Base-by-base conservation (phyloP, 2,113 vertebrate species). In the Gallinago paraguaiae region DNA sequence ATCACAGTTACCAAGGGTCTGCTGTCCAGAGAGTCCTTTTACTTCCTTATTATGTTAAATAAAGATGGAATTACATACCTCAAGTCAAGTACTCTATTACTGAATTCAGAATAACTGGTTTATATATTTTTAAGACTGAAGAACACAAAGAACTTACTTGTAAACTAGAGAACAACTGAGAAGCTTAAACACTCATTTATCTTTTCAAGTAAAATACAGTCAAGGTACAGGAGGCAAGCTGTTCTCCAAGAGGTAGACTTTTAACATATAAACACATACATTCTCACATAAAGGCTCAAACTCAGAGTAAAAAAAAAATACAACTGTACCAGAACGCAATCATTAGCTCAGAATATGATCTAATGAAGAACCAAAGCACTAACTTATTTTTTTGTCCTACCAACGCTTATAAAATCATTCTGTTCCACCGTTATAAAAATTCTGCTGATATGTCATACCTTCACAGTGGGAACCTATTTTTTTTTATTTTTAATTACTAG, bases 401-500 rank as follows among this genome's bases (percentile, higher is more conserved):
- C 65, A 69, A 76, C 79, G 30, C 78, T 79, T 84, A 64, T 33
- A 23, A 95, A 89, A 82, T 46, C 7, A 51, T 78, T 88, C 65
- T 27, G 8, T 61, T 87, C n/a, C 64, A 80, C 59, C 27, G 61
- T 81, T 86, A 68, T 28, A 89, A 89, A 93, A 84, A 82, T 25
- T 68, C 61, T 92, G 65, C 65, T 91, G 63, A 50, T 65, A 67
- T 90, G 63, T 60, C 33, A 72, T 82, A 86, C 43, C 54, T 90
- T 82, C 71, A 77, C 82, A 82, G 71, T 33, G 13, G 69, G 84
- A 82, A 63, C 7, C 83, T n/a, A 15, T 1, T 64, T 67, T 75
- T 20, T 22, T 72, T 88, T 8, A 45, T 50, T 95, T 93, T 91
- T 96, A 93, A 95, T 96, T 94, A 91, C 82, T 88, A 80, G 82